Base-by-base conservation (phyloP, 2,888 invertebrate genomes). In the Sipha maydis region DNA sequence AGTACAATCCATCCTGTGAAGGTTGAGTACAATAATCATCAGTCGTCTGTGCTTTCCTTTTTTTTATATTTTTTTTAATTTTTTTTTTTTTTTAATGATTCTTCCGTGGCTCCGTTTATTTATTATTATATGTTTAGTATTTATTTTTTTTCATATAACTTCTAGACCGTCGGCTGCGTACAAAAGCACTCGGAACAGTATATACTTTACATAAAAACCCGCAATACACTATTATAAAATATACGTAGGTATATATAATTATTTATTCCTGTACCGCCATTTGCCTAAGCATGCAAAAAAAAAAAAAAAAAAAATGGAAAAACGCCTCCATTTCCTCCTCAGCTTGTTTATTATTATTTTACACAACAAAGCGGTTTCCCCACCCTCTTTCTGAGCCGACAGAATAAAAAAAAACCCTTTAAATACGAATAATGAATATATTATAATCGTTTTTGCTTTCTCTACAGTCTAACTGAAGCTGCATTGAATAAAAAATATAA, bases 321-420 rank as follows among this genome's bases (percentile, higher is more conserved):
- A 88, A 80, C 88, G 80, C 88, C 88, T 88, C 75, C 80, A 48
- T 82, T 82, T 88, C 88, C 73, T 88, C 79, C 80, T 88, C 88
- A 41, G 88, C 80, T 88, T 88, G 88, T 88, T 88, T 88, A 88
- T 88, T 88, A 88, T 88, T 88, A 88, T 88, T 88, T 88, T 88
- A 88, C 80, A 88, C 88, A 82, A 88, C 88, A 88, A 88, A 88
- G 88, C 88, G 88, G 79, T 88, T 88, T 88, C 75, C 80, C 88
- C 88, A 80, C 88, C 88, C 85, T 77, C 8, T 77, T 80, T 82
- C 69, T 67, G 78, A 73, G 17, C 86, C 34, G 73, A 80, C 79
- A 71, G 54, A 79, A 86, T 73, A 61, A 86, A 79, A 79, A 75
- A 78, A 85, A 79, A 54, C 19, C 56, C 61, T 88, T 88, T 88